Base-by-base conservation (phyloP, 2,797 vertebrate genomes). In the Phaenicophaeus curvirostris region DNA sequence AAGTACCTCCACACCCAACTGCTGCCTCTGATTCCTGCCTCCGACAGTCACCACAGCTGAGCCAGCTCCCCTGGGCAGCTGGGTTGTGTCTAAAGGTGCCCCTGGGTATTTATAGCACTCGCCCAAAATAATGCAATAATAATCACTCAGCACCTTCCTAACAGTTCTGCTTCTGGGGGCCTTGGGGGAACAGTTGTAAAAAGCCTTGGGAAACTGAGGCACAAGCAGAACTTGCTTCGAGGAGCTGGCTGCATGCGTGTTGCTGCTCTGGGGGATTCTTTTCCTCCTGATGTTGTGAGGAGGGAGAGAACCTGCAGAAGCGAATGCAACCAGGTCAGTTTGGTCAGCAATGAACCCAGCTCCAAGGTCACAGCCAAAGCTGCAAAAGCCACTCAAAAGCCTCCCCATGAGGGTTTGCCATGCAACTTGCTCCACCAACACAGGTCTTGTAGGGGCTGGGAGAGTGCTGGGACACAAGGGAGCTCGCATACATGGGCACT, bases 41-140 rank as follows among this genome's bases (percentile, higher is more conserved):
- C 42, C 2, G 5, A 27, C 31, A 5, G 44, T 23, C 2, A 0
- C 53, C 2, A 7, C 57, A 35, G 76, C 94, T 77, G 81, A 77
- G 78, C 90, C 90, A 78, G 85, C 82, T 85, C 72, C 85, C 81
- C 42, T 1, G 23, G 93, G 92, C 94, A 93, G 95, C 96, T 93
- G 94, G 46, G 66, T 91, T 95, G 79, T 89, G 95, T 96, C 96
- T 95, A 65, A 91, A 94, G 94, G 93, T 95, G 95, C 89, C 96
- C 93, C 93, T 41, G 89, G 85, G 92, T 96, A 96, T 96, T 96
- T 96, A 96, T 95, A 96, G 91, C 91, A 68, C 94, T 91, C 3
- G 27, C 87, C 89, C n/a, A 2, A 55, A 96, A 94, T 94, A 96
- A 92, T 77, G 71, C 95, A 95, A 61, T 88, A 96, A 96, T 94